Evolutionary conservation across 2,888 invertebrate species (phyloP), one percentile per base, ranked within the genome.

Genomic region (Aplocera efformata): DNA sequence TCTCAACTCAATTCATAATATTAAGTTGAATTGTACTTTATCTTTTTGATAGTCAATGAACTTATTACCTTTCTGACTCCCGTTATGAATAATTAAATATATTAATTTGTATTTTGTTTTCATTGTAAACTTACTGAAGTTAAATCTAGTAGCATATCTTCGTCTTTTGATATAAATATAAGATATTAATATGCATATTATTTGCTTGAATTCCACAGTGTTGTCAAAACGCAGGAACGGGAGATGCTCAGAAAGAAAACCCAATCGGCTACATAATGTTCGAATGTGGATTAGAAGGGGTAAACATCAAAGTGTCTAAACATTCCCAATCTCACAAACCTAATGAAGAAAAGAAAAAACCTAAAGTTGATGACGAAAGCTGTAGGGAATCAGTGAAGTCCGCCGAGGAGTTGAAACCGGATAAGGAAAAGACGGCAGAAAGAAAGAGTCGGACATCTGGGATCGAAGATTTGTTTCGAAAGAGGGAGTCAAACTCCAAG

Each of bases 231-330:
- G 13, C 13, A 17, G 76, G 70, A 33, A 67, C 79, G 24, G 67
- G 83, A 1, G 90, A 91, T 34, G 77, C 82, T 17, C 88, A 90
- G 55, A 90, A 89, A 21, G 86, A 93, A 45, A 92, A 91, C 56
- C 91, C 92, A 42, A 88, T 96, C 40, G 97, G 97, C 10, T 98
- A 96, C 70, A 97, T 98, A 37, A 98, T 98, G 98, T 97, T 97
- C 68, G 98, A 98, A 79, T 96, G 96, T 69, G 98, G 98, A 0
- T 82, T 98, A 22, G 98, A 98, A 82, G 96, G 96, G 1, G 94
- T 98, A 8, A 92, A 93, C 6, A 90, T 98, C 9, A 96, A 96
- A 70, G 89, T 90, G 3, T 80, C 82, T 21, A 93, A 94, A 58
- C 91, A 94, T 56, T 94, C 94, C 0, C 93, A 94, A 63, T 93